Base-by-base conservation (phyloP, 2,797 vertebrate species). In the Tiaroga cobitis region DNA sequence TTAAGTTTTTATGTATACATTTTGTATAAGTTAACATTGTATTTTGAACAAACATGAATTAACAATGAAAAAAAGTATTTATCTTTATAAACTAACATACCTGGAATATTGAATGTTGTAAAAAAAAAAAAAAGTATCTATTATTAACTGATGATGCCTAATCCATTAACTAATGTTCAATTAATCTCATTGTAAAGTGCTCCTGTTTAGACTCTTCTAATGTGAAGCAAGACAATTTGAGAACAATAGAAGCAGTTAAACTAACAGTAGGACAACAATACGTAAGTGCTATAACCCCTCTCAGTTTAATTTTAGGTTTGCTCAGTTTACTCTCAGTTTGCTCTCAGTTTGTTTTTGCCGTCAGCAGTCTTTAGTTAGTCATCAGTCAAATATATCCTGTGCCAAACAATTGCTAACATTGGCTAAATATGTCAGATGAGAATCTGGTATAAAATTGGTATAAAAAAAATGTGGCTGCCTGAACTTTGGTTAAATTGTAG, bases 401-500 rank as follows among this genome's bases (percentile, higher is more conserved):
- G 51, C 29, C 16, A 75, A 74, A n/a, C 74, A 54, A 49, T 13
- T 73, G 7, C 81, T 41, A 39, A 39, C 10, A 34, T 54, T 78
- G 34, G 34, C 37, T 18, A 29, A 21, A 26, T 8, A 18, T 77
- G 24, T 77, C 75, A 41, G 10, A 59, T 39, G 1, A 41, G 0
- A 26, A 41, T 61, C 26, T 61, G 37, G 21, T 37, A 56, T 15
- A 16, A 37, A 56, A 56, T 37, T 0, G 15, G 21, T 77, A 51
- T 32, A 76, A 76, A 72, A 34, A 26, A 16, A 29, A 15, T 24
- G 56, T 24, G 56, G 2, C 19, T 59, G 15, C 21, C 29, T 63
- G 37, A 46, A 8, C 10, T n/a, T 43, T 1, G 61, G 80, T 96
- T 92, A 97, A 91, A 96, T 92, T 10, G 96, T 92, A 65, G 97